Conservation (phyloP, 2,113 vertebrate genomes). For the Pagrus major region DNA sequence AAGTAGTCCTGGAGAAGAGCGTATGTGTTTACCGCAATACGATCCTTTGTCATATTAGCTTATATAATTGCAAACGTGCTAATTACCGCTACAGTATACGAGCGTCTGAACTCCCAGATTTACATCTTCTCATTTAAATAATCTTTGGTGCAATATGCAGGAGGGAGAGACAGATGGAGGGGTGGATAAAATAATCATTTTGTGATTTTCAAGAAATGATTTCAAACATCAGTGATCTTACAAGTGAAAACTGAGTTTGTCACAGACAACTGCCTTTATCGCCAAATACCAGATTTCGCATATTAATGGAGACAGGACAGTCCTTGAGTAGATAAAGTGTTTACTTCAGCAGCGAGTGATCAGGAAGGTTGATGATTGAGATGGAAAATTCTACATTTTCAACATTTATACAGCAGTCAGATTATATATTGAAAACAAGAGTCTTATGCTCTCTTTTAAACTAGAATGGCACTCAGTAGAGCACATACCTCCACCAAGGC, state of each 20-base stretch:
- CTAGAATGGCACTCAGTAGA: too few relatives aligned
- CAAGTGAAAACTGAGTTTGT: neutral
- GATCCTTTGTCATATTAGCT: conserved; percentile 1
- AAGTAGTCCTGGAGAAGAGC: neutral
- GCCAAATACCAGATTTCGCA: neutral
- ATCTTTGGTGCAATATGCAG: conserved; percentile 12
- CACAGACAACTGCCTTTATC: conserved; percentile 16
- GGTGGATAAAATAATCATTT: conserved; percentile 4
- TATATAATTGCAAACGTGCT: neutral
- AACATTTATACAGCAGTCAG: neutral
- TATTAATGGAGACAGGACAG: conserved; percentile 3
- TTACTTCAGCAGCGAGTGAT: neutral
- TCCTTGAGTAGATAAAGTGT: neutral
- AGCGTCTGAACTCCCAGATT: conserved; percentile 7
- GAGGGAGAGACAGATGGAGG: conserved; percentile 6
- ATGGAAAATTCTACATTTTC: neutral
- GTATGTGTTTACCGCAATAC: neutral
- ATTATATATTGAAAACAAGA: neutral
- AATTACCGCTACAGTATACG: neutral
- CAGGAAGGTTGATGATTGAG: neutral
- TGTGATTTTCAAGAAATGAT: neutral
- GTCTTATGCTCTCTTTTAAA: too few relatives aligned
- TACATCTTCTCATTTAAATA: conserved; percentile 37
- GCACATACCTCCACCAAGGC: too few relatives aligned
- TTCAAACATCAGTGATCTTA: conserved; percentile 5